Conservation (phyloP, 2,797 vertebrate species). For the Valencia hispanica region DNA sequence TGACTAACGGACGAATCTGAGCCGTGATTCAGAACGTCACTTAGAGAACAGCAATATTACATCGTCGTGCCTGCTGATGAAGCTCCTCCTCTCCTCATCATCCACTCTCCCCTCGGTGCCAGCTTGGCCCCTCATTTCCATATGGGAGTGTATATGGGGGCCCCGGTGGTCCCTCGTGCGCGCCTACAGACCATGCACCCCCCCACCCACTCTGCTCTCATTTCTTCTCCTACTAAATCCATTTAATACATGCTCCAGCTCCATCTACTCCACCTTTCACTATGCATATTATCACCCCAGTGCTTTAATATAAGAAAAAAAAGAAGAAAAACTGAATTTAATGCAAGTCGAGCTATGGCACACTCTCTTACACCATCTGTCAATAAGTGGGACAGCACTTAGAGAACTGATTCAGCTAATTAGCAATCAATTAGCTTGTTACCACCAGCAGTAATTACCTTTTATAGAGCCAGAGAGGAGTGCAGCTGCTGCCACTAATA, state of each 20-base stretch:
- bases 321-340: neutral
- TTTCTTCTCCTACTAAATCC: slow-evolving; percentile 91
- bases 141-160: slow-evolving; percentile 88
- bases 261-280: slow-evolving; percentile 72
- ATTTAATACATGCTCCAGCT: slow-evolving; percentile 85
- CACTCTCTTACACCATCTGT: slow-evolving; percentile 84
- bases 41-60: neutral
- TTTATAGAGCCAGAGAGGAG: slow-evolving; percentile 93
- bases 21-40: neutral
- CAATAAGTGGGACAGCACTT: slow-evolving; percentile 90
- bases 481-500: slow-evolving; percentile 98
- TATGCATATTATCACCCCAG: slow-evolving; percentile 69
- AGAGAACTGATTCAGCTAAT: slow-evolving; percentile 98
- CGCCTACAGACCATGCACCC: slow-evolving; percentile 82
- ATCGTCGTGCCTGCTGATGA: slow-evolving; percentile 30
- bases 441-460: slow-evolving; percentile 99
- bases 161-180: slow-evolving; percentile 84
- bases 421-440: slow-evolving; percentile 99
- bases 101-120: slow-evolving; percentile 45
- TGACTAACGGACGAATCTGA: neutral
- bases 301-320: neutral
- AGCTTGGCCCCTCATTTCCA: slow-evolving; percentile 91
- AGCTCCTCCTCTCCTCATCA: slow-evolving; percentile 34
- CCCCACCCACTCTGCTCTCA: slow-evolving; percentile 89
- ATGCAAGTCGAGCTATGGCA: slow-evolving; percentile 9